Percentiles rank a stretch among this genome's conserved stretches.
Conservation (phyloP, 2,888 invertebrate species). For the Scaeva pyrastri region DNA sequence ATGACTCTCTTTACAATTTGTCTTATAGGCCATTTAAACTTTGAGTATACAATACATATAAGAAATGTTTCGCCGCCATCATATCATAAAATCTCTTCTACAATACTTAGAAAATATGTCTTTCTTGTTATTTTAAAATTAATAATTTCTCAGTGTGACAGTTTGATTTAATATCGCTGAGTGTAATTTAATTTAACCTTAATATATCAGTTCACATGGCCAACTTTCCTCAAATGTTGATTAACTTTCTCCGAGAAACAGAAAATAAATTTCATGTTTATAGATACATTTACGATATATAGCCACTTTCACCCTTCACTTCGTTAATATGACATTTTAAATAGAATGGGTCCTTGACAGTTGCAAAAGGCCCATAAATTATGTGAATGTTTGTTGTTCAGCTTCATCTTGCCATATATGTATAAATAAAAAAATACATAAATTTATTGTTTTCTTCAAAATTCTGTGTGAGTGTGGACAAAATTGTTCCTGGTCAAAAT, state of each 20-base stretch:
- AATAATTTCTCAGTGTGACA: conserved; percentile 8
- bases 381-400: neutral
- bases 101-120: neutral
- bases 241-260: neutral
- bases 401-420: neutral
- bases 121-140: conserved; percentile 3
- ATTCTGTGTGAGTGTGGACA: too few species aligned
- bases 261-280: conserved; percentile 46
- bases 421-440: neutral
- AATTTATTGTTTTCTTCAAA: neutral
- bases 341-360: conserved; percentile 32
- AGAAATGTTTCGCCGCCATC: neutral
- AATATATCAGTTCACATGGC: conserved; percentile 4
- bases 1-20: neutral
- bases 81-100: neutral
- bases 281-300: too few species aligned
- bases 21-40: neutral
- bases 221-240: neutral
- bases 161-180: neutral
- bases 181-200: neutral
- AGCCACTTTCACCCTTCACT: conserved; percentile 8
- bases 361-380: conserved; percentile 1
- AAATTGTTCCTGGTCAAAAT: neutral
- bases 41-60: neutral
- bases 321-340: conserved; percentile 49